phyloP scores from a whole-genome alignment of 1,140 invertebrate genomes.

The Zaprionus gabonicus region DNA sequence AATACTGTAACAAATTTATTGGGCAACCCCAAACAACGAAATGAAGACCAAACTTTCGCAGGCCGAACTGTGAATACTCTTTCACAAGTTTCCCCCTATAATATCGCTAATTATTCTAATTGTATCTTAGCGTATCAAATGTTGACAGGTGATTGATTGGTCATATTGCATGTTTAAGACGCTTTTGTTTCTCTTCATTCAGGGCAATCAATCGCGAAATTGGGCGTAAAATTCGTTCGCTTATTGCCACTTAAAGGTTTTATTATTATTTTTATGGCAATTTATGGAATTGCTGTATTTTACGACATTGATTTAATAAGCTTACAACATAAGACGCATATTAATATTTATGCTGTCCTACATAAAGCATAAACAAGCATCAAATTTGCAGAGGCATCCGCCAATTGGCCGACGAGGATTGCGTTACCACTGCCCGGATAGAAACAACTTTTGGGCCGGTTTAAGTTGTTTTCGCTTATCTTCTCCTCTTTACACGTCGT shows the following conservation, averaged over 20 bases:
- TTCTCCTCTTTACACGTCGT: neutral
- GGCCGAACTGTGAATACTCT: constrained; percentile 35
- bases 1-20: constrained; percentile 81
- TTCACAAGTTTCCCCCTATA: neutral
- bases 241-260: constrained; percentile 46
- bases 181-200: neutral
- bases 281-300: constrained; percentile 56
- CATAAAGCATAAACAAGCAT: constrained; percentile 60
- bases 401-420: constrained; percentile 56
- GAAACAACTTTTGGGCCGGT: constrained; percentile 52
- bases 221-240: constrained; percentile 46
- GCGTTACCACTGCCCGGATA: constrained; percentile 60
- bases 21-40: constrained; percentile 45
- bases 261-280: constrained; percentile 47
- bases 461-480: constrained; percentile 24
- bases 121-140: neutral
- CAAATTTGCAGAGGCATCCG: constrained; percentile 61
- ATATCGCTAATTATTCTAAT: neutral
- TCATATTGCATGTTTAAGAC: neutral
- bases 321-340: constrained; percentile 62
- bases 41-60: neutral
- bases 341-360: constrained; percentile 74
- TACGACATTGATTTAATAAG: constrained; percentile 41
- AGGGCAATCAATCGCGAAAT: constrained; percentile 9
- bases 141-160: neutral